Evolutionary conservation across 1,140 invertebrate species (phyloP).

Genomic region (Aphaenogaster floridana): DNA sequence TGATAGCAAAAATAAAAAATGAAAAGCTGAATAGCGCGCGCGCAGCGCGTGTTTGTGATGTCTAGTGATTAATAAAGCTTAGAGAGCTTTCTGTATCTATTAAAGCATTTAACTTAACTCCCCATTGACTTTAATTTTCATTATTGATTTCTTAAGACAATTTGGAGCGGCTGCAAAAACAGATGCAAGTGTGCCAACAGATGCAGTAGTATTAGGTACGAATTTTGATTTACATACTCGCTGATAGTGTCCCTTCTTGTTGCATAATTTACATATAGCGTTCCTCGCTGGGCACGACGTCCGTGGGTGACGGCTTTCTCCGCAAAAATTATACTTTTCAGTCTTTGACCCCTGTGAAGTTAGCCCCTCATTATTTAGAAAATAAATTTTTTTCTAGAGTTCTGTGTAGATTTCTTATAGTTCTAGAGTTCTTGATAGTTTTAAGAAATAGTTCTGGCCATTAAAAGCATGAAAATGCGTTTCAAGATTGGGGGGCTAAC

Average conservation of each 20-base stretch:
- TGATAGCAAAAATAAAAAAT: too few species aligned
- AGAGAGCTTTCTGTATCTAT: background rate
- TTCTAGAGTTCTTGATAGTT: too few species aligned
- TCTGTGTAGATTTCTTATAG: too few species aligned
- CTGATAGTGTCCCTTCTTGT: background rate
- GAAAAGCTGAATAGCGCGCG: too few species aligned
- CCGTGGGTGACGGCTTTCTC: background rate
- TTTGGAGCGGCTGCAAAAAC: background rate
- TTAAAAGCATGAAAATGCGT: too few species aligned
- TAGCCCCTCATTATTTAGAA: too few species aligned
- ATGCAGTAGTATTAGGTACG: background rate
- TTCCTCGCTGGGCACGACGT: background rate
- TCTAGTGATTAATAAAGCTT: background rate
- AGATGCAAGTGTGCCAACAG: background rate
- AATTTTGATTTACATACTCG: background rate
- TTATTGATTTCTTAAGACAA: background rate
- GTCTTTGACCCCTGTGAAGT: too few species aligned
- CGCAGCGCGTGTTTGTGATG: too few species aligned
- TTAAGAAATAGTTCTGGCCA: too few species aligned
- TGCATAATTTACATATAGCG: background rate
- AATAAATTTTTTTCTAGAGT: too few species aligned
- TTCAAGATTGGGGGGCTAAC: too few species aligned
- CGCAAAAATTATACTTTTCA: background rate
- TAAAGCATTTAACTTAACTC: background rate
- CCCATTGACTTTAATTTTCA: background rate